Evolutionary conservation across 2,888 invertebrate species (phyloP), one percentile per base, ranked within the genome.

Genomic region (Ophion ellenae): DNA sequence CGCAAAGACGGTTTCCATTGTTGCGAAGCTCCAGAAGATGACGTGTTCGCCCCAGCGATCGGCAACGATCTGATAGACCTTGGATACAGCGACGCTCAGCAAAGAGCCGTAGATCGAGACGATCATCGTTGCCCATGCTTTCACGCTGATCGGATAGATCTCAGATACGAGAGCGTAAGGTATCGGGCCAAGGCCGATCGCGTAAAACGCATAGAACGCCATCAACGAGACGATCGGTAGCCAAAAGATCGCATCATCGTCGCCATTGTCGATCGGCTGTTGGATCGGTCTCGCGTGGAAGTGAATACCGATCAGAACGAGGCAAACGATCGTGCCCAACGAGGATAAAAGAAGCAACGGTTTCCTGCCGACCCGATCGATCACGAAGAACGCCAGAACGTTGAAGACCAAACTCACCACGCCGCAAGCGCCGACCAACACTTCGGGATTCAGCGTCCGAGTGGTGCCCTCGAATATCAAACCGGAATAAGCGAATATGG

Each of bases 71-170:
- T 84, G 82, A 45, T 84, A 89, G 7, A 66, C 5, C 59, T 81
- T 81, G 4, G 67, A 2, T 0, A 85, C 74, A 2, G 80, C 10
- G 0, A 85, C 7, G 10, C 32, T 81, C 2, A 86, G 53, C 0
- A 86, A 0, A 5, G 86, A 85, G 14, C 84, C 86, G 9, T 78
- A 87, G 9, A 80, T 57, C 6, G 79, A 77, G 1, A 40, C 47
- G 2, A 89, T 0, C 78, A 70, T 85, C 9, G 78, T 83, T 0
- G 90, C 90, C 80, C 81, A 87, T 1, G 81, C 81, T 67, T 88
- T 90, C 20, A 88, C 57, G 24, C 32, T 74, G 4, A 82, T 74
- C 0, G 88, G 81, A 59, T 86, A 90, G 5, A 90, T 75, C 64
- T 90, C 90, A 0, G 87, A 83, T 3, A 80, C 28, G 1, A 90